Evolutionary conservation across 64 coral and sea anemone genomes (phyloP).

Genomic region (Cladopsammia gracilis): DNA sequence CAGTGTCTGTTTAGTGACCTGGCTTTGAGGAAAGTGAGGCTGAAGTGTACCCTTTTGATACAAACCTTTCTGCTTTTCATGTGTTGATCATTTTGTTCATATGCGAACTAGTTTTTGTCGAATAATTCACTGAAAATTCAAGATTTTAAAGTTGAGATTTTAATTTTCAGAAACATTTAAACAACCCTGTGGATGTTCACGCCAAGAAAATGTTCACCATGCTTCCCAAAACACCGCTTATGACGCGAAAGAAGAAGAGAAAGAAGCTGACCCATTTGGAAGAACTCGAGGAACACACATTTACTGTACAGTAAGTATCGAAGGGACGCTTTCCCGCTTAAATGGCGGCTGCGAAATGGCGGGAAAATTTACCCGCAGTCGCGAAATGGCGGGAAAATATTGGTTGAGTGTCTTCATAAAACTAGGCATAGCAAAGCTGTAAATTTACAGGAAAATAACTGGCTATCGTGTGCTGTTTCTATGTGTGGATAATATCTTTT

Average conservation of each 20-base stretch:
- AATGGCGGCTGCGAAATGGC: not conserved
- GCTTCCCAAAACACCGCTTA: constrained; percentile 91
- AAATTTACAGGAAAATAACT: too few relatives aligned
- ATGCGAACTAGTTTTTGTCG: too few relatives aligned
- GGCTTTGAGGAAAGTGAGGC: too few relatives aligned
- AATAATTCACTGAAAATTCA: too few relatives aligned
- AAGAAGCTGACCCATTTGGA: constrained; percentile 94
- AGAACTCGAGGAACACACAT: constrained; percentile 93
- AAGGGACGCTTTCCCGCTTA: not conserved
- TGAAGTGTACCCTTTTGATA: too few relatives aligned
- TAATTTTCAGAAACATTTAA: constrained; percentile 90
- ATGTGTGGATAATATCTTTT: too few relatives aligned
- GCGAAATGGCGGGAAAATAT: not conserved
- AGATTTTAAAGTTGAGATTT: not conserved
- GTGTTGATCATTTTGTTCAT: too few relatives aligned
- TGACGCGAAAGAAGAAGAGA: constrained; percentile 82
- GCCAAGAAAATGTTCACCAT: constrained; percentile 98
- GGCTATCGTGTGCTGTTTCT: too few relatives aligned
- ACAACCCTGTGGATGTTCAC: constrained; percentile 93
- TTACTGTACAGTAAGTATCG: constrained; percentile 88
- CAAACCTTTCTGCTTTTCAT: too few relatives aligned
- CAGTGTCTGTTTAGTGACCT: too few relatives aligned
- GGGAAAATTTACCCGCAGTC: not conserved
- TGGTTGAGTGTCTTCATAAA: not conserved
- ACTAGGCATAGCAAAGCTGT: too few relatives aligned